Percentiles rank a stretch among this genome's conserved stretches.
Evolutionary conservation across 1,140 invertebrate genomes (phyloP).

Genomic region (Acromyrmex charruanus): DNA sequence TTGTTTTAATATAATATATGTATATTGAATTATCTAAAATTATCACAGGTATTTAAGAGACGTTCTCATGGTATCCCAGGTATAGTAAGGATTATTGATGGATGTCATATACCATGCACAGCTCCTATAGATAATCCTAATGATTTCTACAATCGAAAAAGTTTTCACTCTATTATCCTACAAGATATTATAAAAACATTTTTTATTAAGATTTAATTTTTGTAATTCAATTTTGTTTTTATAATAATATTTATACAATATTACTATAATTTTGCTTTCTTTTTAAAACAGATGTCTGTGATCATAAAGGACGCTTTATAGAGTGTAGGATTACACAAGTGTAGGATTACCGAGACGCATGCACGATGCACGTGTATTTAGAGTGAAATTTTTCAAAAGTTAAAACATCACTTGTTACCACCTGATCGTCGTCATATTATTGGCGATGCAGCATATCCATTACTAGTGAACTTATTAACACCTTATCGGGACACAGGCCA

Average conservation of each 20-base stretch:
- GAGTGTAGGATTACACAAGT: not conserved
- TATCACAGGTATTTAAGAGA: not conserved
- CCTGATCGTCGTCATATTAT: no score
- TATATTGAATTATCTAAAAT: no score
- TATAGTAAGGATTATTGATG: not conserved
- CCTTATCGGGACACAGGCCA: no score
- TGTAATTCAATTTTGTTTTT: no score
- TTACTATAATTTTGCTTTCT: no score
- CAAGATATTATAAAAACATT: not conserved
- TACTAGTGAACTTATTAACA: no score
- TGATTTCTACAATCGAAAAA: constrained; percentile 9
- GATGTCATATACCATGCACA: not conserved
- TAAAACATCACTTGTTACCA: no score
- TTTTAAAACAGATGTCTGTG: no score
- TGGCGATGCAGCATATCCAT: no score
- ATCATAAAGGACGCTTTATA: not conserved
- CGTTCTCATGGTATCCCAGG: not conserved
- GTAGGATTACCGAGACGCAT: not conserved
- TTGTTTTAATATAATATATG: no score
- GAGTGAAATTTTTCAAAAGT: not conserved
- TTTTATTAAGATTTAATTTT: no score
- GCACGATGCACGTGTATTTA: not conserved
- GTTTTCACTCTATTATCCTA: not conserved
- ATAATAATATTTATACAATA: no score
- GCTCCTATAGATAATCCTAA: not conserved